Percentiles rank a stretch among this genome's conserved stretches.
Conservation (phyloP, 2,888 invertebrate species). For the Coleophora flavipennella region DNA sequence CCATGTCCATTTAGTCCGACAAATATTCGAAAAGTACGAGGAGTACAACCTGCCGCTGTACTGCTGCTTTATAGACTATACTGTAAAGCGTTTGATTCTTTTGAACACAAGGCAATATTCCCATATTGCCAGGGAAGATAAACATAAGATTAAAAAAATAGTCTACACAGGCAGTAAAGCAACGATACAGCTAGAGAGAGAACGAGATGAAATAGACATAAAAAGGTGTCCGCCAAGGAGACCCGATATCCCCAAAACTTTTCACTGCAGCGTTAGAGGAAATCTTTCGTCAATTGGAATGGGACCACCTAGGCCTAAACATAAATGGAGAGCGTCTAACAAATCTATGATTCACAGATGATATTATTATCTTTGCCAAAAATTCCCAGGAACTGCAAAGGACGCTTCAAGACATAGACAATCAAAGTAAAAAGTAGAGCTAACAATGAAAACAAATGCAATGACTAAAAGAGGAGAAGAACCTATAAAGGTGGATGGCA, state of each 20-base stretch:
- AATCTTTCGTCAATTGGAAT: neutral
- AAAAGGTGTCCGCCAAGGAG: constrained; percentile 8
- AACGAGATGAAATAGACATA: constrained; percentile 5
- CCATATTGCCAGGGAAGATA: constrained; percentile 8
- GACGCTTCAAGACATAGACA: too few species aligned
- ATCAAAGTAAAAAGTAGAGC: too few species aligned
- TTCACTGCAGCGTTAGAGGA: neutral
- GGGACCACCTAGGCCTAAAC: neutral
- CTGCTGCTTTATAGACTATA: constrained; percentile 16
- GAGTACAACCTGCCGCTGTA: too few species aligned
- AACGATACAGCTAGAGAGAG: constrained; percentile 7
- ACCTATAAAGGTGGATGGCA: too few species aligned
- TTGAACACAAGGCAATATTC: constrained; percentile 10
- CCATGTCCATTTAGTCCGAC: too few species aligned
- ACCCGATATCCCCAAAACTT: constrained; percentile 5
- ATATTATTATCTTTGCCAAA: too few species aligned
- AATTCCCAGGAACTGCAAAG: too few species aligned
- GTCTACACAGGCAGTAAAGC: constrained; percentile 6
- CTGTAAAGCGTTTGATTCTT: constrained; percentile 12
- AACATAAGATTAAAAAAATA: constrained; percentile 5
- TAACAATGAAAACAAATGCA: too few species aligned
- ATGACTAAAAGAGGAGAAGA: too few species aligned
- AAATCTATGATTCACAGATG: too few species aligned
- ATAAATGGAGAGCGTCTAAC: neutral
- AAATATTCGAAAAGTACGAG: too few species aligned